Percentiles rank a stretch among this genome's conserved stretches.
Conservation (phyloP, 2,888 invertebrate genomes). For the Dorcus parallelipipedus region DNA sequence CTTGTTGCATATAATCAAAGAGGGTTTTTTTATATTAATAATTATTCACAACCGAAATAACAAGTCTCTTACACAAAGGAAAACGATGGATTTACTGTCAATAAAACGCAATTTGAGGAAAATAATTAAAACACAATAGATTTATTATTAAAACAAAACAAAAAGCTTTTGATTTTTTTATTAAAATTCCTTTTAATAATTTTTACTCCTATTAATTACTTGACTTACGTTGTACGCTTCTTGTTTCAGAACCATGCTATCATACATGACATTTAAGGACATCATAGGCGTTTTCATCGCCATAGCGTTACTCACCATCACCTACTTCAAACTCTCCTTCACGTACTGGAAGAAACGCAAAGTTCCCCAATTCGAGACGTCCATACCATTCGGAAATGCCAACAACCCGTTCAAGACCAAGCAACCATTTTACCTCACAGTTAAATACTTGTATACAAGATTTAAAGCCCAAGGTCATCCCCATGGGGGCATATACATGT, state of each 20-base stretch:
- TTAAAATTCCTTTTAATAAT: neutral
- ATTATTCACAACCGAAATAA: too few species aligned
- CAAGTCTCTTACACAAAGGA: too few species aligned
- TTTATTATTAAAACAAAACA: too few species aligned
- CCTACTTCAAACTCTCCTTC: constrained; percentile 25
- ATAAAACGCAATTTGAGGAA: too few species aligned
- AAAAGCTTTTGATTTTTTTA: too few species aligned
- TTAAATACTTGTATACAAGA: constrained; percentile 15
- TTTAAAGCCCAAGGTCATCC: constrained; percentile 25
- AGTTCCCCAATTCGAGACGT: constrained; percentile 30
- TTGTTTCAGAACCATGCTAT: neutral
- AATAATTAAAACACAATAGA: too few species aligned
- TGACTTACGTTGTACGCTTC: neutral
- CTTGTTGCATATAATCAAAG: too few species aligned
- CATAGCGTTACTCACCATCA: constrained; percentile 5
- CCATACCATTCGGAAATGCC: constrained; percentile 35
- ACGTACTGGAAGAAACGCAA: constrained; percentile 34
- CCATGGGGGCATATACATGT: constrained; percentile 31
- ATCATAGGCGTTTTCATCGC: neutral
- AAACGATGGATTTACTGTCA: too few species aligned
- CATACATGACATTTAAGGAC: neutral
- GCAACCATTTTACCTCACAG: constrained; percentile 11
- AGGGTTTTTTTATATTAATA: too few species aligned
- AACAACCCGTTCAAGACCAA: constrained; percentile 19
- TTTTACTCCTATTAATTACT: neutral